These are phyloP conservation scores for Liparis tanakae DNA, from an alignment of 2,797 vertebrate species.

Conservation along the genomic window DNA sequence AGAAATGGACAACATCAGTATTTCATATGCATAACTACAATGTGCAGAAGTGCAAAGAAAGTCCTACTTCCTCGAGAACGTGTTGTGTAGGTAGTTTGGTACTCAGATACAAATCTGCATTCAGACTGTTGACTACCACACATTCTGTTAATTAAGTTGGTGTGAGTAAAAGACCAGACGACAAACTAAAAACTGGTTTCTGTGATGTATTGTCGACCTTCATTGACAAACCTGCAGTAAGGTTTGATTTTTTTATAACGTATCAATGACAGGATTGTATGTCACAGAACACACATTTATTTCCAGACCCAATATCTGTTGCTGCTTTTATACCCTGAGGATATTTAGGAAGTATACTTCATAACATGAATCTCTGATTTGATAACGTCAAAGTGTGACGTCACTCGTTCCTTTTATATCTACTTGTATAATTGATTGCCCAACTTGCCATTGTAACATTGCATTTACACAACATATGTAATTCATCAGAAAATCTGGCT, in stretches of 20 bases:
- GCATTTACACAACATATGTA: too few species aligned
- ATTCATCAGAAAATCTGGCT: neutral
- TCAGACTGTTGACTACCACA: conserved; percentile 18
- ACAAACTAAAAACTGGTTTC: conserved; percentile 13
- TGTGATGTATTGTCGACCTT: neutral
- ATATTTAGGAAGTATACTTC: neutral
- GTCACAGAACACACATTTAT: neutral
- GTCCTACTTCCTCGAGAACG: neutral
- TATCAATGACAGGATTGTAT: neutral
- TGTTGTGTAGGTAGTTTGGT: too few species aligned
- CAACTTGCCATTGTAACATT: neutral
- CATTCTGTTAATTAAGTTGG: conserved; percentile 5
- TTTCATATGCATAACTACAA: neutral
- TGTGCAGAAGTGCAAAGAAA: conserved; percentile 14
- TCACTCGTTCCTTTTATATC: neutral
- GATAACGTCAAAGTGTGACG: neutral
- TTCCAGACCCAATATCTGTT: neutral
- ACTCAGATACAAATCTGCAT: neutral
- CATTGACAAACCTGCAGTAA: neutral
- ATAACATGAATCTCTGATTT: neutral
- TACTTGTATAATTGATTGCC: neutral
- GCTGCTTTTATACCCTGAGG: neutral
- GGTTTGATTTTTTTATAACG: conserved; percentile 2
- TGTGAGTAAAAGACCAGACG: neutral
- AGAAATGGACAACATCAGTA: conserved; percentile 9